Evolutionary conservation across 2,113 vertebrate species (phyloP), one percentile per base, ranked within the genome.

Genomic region (Cebidichthys violaceus): DNA sequence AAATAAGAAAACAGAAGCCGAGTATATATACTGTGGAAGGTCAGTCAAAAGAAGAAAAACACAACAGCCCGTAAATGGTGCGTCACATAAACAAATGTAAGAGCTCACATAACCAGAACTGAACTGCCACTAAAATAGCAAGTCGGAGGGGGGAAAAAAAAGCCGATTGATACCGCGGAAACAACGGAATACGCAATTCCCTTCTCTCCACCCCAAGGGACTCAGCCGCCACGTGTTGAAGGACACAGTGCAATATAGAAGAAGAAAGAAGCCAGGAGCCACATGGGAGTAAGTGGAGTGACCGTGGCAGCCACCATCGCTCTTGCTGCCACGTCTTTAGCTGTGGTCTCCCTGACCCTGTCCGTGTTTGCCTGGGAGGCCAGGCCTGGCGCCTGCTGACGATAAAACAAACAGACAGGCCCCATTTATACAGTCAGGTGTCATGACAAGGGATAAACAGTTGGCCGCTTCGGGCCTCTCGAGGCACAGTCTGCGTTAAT

Each of bases 371-470:
- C 91, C 94, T 90, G 82, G 77, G 82, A 91, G 93, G 87, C 88
- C 60, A 75, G 86, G 86, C 84, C 84, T 35, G 67, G 37, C 41
- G 41, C 87, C 87, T 62, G 89, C 65, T 92, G 90, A 92, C 84
- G 65, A 93, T 94, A 92, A 95, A 93, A 88, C 93, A 93, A 93
- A 91, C 86, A 83, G 94, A 94, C 91, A 89, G 79, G 83, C 76
- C 74, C 89, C 88, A 91, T 93, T 94, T 94, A 91, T 91, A 93
- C 92, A 89, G 91, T 93, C 92, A 94, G 92, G 91, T 94, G 92
- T 95, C 91, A 92, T 88, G 90, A 92, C 87, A 83, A 89, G 89
- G 91, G 90, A 91, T 94, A 92, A 94, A 91, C 82, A 88, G 91
- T 82, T 64, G 0, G 65, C 65, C 24, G 92, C 90, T 82, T 43